Base-by-base conservation (phyloP, 2,113 vertebrate species). In the Sialia sialis region DNA sequence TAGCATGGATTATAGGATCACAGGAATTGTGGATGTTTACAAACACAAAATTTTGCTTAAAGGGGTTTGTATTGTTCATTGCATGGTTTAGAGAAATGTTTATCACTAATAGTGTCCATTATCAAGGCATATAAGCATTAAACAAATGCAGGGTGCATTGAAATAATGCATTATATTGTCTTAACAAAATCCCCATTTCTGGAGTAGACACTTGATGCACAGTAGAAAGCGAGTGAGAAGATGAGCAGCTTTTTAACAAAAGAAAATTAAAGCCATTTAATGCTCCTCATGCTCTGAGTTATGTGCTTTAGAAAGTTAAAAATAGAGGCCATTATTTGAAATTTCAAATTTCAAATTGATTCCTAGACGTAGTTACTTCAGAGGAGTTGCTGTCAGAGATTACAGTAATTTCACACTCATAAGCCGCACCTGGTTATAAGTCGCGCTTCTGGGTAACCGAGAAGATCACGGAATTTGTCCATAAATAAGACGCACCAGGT, bases 261-360 rank as follows among this genome's bases (percentile, higher is more conserved):
- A 51, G 29, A 75, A 93, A 89, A 77, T 34, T 85, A 93, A 94
- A 94, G 36, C 67, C 70, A 80, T 43, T 94, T 87, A 91, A 83
- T 34, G 26, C 89, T 97, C 88, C 74, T 79, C 44, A 44, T 64
- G 22, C 62, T 72, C 49, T n/a, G 30, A 93, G 55, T 85, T 80
- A 58, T 3, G 29, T 84, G 36, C 43, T 78, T 76, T 75, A 94
- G 90, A 74, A 7, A 16, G 88, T 88, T 95, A 79, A 94, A 89
- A 95, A 96, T 68, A 93, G 67, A 79, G 90, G 82, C 87, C 55
- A 69, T 78, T 72, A 88, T 92, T 77, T 96, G 87, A 96, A 88
- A 86, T 95, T 94, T 89, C 73, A 60, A 72, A 41, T 89, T 38
- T 74, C 23, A 4, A 62, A 75, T 75, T 76, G 51, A 36, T 90